phyloP scores from a whole-genome alignment of 2,797 vertebrate genomes.

The Holocentrus rufus region DNA sequence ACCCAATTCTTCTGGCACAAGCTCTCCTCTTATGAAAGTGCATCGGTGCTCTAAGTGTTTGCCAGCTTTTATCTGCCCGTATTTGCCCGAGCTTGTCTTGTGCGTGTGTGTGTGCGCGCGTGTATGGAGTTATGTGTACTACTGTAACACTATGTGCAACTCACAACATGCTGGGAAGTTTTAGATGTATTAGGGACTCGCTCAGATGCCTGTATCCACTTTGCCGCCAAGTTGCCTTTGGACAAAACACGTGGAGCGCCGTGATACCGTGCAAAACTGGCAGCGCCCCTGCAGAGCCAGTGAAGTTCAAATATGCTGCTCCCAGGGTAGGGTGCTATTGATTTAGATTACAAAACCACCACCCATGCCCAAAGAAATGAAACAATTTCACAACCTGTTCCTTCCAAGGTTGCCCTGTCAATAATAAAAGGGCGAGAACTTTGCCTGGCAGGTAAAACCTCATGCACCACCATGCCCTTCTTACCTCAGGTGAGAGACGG shows the following conservation, averaged over 20 bases:
- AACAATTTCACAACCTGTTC: constrained; percentile 66
- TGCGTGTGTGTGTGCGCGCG: not conserved
- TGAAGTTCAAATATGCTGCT: constrained; percentile 68
- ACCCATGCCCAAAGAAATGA: constrained; percentile 44
- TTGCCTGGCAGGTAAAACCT: constrained; percentile 26
- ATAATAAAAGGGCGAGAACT: constrained; percentile 42
- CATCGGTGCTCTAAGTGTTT: constrained; percentile 53
- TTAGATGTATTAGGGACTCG: constrained; percentile 55
- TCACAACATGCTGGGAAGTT: constrained; percentile 57
- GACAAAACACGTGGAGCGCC: constrained; percentile 38
- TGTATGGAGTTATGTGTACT: constrained; percentile 21
- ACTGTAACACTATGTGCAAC: constrained; percentile 39
- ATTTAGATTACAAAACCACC: constrained; percentile 61
- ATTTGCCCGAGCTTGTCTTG: constrained; percentile 70
- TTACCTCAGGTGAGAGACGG: not conserved
- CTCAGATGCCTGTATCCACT: constrained; percentile 50
- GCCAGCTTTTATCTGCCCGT: constrained; percentile 64
- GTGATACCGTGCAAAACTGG: constrained; percentile 46
- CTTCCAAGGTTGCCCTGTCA: constrained; percentile 31
- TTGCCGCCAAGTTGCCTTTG: constrained; percentile 50
- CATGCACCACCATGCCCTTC: not conserved
- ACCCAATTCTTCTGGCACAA: constrained; percentile 36
- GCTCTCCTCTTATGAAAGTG: constrained; percentile 59
- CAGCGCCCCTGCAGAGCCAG: constrained; percentile 42
- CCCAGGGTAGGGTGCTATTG: constrained; percentile 48